Evolutionary conservation across 1,140 invertebrate genomes (phyloP).

Genomic region (Carcinoscorpius rotundicauda): DNA sequence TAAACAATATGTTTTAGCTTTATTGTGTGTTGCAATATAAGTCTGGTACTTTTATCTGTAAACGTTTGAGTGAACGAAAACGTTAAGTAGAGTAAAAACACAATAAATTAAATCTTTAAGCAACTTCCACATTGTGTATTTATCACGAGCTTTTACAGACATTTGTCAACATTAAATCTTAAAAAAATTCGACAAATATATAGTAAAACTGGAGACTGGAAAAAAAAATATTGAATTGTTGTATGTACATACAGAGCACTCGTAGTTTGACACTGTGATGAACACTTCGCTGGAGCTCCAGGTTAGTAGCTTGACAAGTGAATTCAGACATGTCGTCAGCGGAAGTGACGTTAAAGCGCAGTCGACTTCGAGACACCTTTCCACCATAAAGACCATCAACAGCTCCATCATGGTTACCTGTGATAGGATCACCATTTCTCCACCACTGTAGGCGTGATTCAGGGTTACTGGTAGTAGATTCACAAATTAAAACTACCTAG

Average conservation of each 20-base stretch:
- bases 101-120: background rate
- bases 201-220: no score
- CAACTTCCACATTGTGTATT: background rate
- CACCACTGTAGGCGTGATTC: constrained; percentile 83
- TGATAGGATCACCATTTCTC: constrained; percentile 62
- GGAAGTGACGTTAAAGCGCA: constrained; percentile 70
- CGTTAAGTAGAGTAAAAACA: background rate
- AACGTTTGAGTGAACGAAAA: no score
- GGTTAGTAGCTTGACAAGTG: constrained; percentile 83
- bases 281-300: constrained; percentile 61
- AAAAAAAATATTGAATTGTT: background rate
- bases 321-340: constrained; percentile 62
- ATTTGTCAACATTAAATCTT: background rate
- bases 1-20: no score
- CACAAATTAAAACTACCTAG: constrained; percentile 55
- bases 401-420: constrained; percentile 51
- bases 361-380: constrained; percentile 60
- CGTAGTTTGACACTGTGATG: constrained; percentile 74
- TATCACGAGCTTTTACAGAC: background rate
- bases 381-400: constrained; percentile 68
- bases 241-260: constrained; percentile 69
- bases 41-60: no score
- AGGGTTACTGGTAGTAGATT: constrained; percentile 84
- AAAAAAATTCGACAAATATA: no score
- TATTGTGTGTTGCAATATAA: no score